A percentile compares a stretch with the other conserved stretches of the same genome.
These are phyloP conservation scores for Coluber constrictor DNA, from an alignment of 2,797 vertebrate genomes.

Conservation along the genomic window DNA sequence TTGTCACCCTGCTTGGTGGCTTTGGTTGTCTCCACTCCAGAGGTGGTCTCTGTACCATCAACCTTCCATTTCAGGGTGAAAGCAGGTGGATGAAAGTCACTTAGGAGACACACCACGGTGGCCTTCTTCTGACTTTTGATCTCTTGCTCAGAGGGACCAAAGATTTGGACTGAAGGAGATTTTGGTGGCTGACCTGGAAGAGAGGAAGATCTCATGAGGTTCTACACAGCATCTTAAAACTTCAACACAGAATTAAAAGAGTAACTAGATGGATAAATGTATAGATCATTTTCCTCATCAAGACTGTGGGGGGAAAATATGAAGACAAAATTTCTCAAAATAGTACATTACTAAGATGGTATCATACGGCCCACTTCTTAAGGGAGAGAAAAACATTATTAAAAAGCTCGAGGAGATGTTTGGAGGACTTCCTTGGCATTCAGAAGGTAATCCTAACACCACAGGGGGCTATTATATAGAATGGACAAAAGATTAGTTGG, in stretches of 20 bases:
- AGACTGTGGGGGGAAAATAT: background rate
- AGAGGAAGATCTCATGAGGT: background rate
- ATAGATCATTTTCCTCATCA: background rate
- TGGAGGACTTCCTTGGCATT: background rate
- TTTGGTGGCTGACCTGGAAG: background rate
- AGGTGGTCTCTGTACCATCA: rapidly evolving
- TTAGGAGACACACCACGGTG: background rate
- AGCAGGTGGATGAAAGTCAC: background rate
- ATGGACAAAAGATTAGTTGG: background rate
- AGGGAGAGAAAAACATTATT: background rate
- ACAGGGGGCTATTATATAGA: background rate
- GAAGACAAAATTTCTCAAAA: background rate
- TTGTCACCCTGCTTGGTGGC: constrained; percentile 43
- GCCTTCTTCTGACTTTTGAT: background rate
- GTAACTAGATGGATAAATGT: background rate
- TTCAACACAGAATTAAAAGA: rapidly evolving
- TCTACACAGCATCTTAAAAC: background rate
- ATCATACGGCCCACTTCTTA: background rate
- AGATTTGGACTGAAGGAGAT: background rate
- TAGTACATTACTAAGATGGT: background rate
- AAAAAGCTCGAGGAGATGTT: background rate
- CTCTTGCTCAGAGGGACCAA: background rate
- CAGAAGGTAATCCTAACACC: background rate
- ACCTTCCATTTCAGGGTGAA: background rate
- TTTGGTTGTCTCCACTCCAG: constrained; percentile 17